Conservation (phyloP, 2,113 vertebrate species). For the Ascaphus truei region DNA sequence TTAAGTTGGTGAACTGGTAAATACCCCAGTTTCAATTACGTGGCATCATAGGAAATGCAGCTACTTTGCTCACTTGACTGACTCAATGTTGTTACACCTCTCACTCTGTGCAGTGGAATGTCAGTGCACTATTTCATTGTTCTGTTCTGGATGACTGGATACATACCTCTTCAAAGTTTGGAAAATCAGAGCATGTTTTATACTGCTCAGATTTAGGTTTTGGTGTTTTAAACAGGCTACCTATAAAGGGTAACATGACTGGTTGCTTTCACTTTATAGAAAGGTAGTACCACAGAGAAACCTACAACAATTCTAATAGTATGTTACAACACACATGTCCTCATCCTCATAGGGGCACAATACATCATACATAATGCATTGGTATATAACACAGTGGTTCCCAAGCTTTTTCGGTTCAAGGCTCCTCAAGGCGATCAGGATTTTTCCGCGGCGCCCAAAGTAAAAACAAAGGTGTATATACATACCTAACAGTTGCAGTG, state of each 20-base stretch:
- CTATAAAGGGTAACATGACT: conserved; percentile 5
- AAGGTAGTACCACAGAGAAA: neutral
- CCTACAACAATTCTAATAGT: conserved; percentile 16
- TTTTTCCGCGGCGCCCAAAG: too few species aligned
- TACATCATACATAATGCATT: neutral
- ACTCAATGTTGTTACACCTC: neutral
- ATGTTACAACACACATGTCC: conserved; percentile 9
- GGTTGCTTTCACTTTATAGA: conserved; percentile 10
- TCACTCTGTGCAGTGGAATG: conserved; percentile 16
- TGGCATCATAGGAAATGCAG: neutral
- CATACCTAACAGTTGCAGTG: too few species aligned
- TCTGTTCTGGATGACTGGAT: conserved; percentile 12
- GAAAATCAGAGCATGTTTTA: neutral
- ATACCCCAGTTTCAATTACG: conserved; percentile 30
- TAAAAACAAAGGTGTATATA: too few species aligned
- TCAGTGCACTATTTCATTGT: neutral
- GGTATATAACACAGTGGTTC: too few species aligned
- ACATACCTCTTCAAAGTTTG: conserved; percentile 1
- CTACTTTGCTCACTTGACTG: neutral
- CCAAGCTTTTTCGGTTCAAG: too few species aligned
- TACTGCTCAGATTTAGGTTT: conserved; percentile 3
- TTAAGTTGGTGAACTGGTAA: conserved; percentile 30
- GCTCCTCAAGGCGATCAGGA: too few species aligned
- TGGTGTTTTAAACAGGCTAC: neutral
- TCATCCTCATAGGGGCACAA: neutral